Percentiles rank a stretch among this genome's conserved stretches.
phyloP scores from a whole-genome alignment of 2,888 invertebrate genomes.

The Diaprepes abbreviatus region DNA sequence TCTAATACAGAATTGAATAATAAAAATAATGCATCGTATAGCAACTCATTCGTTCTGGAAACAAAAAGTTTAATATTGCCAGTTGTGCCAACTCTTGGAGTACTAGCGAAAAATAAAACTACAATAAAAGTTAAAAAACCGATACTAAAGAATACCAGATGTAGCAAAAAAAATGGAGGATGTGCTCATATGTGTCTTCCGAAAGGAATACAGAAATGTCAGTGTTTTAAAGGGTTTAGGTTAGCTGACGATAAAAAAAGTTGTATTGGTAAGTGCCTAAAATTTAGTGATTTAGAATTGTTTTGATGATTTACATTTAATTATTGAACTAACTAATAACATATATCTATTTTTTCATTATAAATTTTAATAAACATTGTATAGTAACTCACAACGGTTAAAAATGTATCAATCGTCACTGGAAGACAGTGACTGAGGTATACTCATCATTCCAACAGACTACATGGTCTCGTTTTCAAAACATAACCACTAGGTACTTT shows the following conservation, averaged over 20 bases:
- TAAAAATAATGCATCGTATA: not conserved
- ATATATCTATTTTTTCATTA: no score
- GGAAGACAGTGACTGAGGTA: no score
- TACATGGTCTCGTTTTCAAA: no score
- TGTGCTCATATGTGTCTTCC: slow-evolving; percentile 69
- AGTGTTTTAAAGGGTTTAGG: slow-evolving; percentile 68
- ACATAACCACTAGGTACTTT: no score
- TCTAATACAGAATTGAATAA: not conserved
- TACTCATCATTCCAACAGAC: no score
- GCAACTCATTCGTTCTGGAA: not conserved
- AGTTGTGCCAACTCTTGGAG: not conserved
- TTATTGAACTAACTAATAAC: no score
- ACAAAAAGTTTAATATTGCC: slow-evolving; percentile 1
- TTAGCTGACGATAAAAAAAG: slow-evolving; percentile 62
- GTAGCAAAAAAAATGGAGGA: slow-evolving; percentile 63
- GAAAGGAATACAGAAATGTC: slow-evolving; percentile 64
- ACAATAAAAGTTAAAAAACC: slow-evolving; percentile 15
- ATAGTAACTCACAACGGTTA: no score
- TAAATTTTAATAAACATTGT: no score
- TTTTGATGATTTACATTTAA: no score
- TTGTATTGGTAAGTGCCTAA: slow-evolving; percentile 67
- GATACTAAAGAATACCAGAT: slow-evolving; percentile 46
- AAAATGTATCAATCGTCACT: no score
- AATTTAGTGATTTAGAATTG: no score
- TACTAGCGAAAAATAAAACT: not conserved